Evolutionary conservation across 1,140 invertebrate species (phyloP).

Genomic region (Drosophila lini): DNA sequence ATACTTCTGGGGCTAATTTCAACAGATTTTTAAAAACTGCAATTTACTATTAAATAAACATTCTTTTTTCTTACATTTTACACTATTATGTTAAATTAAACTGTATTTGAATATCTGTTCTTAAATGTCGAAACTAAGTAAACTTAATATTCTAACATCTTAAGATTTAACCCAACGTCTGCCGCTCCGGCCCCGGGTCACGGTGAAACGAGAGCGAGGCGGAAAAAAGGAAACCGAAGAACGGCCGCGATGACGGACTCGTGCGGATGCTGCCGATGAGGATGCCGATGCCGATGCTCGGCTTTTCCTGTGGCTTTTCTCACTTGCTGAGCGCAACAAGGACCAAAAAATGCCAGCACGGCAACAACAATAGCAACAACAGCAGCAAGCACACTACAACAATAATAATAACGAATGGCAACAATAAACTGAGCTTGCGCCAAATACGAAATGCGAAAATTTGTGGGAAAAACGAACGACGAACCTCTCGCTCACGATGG

Average conservation of each 20-base stretch:
- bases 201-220: slow-evolving; percentile 31
- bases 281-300: slow-evolving; percentile 27
- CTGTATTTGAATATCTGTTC: not conserved
- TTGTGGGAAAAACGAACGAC: slow-evolving; percentile 51
- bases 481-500: slow-evolving; percentile 55
- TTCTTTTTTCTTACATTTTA: not conserved
- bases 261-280: slow-evolving; percentile 57
- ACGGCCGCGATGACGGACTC: slow-evolving; percentile 44
- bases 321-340: slow-evolving; percentile 72
- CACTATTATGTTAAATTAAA: not conserved
- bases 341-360: slow-evolving; percentile 66
- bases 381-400: slow-evolving; percentile 33
- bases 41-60: not conserved
- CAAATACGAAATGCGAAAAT: slow-evolving; percentile 63
- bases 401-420: slow-evolving; percentile 60
- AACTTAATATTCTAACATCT: too few relatives aligned
- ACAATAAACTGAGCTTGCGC: slow-evolving; percentile 82
- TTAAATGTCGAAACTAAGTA: not conserved
- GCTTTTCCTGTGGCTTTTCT: slow-evolving; percentile 47
- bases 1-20: not conserved
- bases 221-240: slow-evolving; percentile 32
- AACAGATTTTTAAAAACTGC: not conserved
- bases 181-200: slow-evolving; percentile 2
- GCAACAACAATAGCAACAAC: slow-evolving; percentile 50
- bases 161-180: not conserved